These are phyloP conservation scores for Nowickia ferox DNA, from an alignment of 2,888 invertebrate species.

Conservation along the genomic window DNA sequence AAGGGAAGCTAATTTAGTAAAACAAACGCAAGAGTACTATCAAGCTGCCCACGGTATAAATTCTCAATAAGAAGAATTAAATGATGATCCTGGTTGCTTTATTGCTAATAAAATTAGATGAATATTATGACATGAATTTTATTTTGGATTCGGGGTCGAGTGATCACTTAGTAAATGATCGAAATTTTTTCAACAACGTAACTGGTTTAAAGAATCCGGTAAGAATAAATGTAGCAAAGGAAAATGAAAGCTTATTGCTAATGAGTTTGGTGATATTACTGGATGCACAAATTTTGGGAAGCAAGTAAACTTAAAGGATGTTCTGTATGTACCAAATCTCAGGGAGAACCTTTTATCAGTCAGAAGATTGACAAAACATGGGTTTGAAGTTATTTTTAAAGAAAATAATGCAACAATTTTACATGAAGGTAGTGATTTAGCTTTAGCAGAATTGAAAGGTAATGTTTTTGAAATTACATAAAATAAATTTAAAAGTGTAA, in stretches of 20 bases:
- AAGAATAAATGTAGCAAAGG: no score
- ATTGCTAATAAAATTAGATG: conserved; percentile 14
- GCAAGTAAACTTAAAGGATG: no score
- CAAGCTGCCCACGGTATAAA: conserved; percentile 4
- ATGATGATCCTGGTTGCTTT: not conserved
- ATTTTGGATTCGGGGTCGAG: conserved; percentile 30
- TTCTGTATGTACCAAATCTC: no score
- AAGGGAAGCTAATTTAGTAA: conserved; percentile 12
- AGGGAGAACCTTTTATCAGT: no score
- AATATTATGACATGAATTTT: conserved; percentile 13
- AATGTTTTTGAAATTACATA: not conserved
- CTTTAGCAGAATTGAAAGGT: no score
- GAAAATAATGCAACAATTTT: not conserved
- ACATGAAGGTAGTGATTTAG: not conserved
- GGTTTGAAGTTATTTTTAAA: no score
- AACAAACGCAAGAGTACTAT: not conserved
- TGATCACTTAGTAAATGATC: conserved; percentile 24
- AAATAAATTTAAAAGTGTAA: no score
- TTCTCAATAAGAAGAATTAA: not conserved
- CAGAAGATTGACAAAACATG: no score
- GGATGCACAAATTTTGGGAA: no score
- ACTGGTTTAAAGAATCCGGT: no score
- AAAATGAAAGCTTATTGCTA: no score
- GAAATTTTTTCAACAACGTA: not conserved
- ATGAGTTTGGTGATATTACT: no score